These are phyloP conservation scores for Eupithecia centaureata DNA, from an alignment of 2,888 invertebrate genomes.

Conservation along the genomic window DNA sequence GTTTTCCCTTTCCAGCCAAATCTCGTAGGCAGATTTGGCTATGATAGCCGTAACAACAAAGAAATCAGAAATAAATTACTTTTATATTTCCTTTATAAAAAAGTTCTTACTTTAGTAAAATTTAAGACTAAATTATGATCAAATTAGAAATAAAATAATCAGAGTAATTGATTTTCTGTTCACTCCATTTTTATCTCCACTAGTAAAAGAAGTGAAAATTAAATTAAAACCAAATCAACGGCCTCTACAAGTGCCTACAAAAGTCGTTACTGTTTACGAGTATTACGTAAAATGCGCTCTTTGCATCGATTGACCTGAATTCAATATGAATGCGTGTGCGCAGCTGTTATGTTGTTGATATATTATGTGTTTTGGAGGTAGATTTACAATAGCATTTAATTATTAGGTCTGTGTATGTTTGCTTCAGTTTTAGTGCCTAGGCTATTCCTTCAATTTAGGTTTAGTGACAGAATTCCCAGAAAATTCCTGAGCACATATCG, in stretches of 20 bases:
- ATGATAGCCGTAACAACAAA: neutral
- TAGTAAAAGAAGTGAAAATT: too few relatives aligned
- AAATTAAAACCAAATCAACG: too few relatives aligned
- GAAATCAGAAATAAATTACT: too few relatives aligned
- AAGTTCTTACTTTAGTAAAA: too few relatives aligned
- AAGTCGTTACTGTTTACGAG: slow-evolving; percentile 41
- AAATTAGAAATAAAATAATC: too few relatives aligned
- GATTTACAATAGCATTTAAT: slow-evolving; percentile 14
- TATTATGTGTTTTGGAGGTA: slow-evolving; percentile 6
- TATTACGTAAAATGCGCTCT: slow-evolving; percentile 40
- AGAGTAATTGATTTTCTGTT: too few relatives aligned
- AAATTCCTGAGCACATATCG: neutral
- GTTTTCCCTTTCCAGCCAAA: neutral
- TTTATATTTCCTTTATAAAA: too few relatives aligned
- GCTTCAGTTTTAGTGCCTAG: neutral
- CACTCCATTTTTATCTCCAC: too few relatives aligned
- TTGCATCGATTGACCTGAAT: slow-evolving; percentile 40
- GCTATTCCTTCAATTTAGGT: neutral
- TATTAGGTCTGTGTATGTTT: neutral
- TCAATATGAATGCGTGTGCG: slow-evolving; percentile 28
- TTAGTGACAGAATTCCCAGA: neutral
- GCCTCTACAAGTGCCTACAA: slow-evolving; percentile 21
- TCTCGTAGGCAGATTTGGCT: neutral
- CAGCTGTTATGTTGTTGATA: slow-evolving; percentile 27
- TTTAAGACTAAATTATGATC: too few relatives aligned